Evolutionary conservation across 2,113 vertebrate species (phyloP), one percentile per base, ranked within the genome.

Genomic region (Carlito syrichta): DNA sequence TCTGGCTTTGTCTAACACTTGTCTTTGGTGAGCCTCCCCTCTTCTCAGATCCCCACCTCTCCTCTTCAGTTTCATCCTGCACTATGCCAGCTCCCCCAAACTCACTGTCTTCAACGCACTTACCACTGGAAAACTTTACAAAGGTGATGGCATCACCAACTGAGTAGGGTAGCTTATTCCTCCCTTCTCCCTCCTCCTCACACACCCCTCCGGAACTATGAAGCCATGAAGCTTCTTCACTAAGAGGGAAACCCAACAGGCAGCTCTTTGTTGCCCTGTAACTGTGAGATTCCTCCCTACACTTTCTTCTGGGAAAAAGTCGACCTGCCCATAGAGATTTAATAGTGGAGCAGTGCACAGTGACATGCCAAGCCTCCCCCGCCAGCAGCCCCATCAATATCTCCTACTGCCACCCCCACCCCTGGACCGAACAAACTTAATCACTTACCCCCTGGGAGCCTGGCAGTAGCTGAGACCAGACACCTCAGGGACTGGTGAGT

Each of bases 351-450:
- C 74, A 97, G 97, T 9, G 30, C 73, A 69, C 0, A 1, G 45
- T 69, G 69, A 86, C 8, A 9, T 84, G 86, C 94, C 94, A 96
- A 96, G 40, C 40, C 54, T 74, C 52, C 6, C 25, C 35, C 22
- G 2, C 48, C 27, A 27, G 58, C 69, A 86, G 82, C 66, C 91
- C 22, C 83, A 79, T 74, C 89, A 81, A 58, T 38, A 60, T 74
- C 79, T 94, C 93, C 32, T 56, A 48, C 89, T 11, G 2, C 76
- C 94, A 81, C 52, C 87, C 35, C 91, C 43, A 63, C 63, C 90
- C 93, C 98, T 74, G 85, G 96, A 96, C 86, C 87, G 93, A 97
- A 92, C 89, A 97, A 96, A 97, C 95, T 97, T 93, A 96, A 95
- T 97, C 97, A 86, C 96, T 98, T 92, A 96, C 97, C 87, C 52